Conservation (phyloP, 1,140 invertebrate species). For the Formica selysi region DNA sequence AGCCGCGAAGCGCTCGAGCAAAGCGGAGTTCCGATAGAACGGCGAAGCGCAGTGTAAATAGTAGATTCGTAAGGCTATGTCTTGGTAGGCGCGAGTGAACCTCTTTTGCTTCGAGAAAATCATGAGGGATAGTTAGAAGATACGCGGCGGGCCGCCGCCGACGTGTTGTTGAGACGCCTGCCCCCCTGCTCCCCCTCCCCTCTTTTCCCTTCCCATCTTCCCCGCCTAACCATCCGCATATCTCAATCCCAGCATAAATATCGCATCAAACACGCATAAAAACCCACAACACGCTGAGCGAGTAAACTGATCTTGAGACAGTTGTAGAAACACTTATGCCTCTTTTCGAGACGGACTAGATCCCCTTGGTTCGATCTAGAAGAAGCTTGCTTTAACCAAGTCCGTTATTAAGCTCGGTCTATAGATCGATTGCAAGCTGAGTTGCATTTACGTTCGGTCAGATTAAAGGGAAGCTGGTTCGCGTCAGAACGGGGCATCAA, state of each 20-base stretch:
- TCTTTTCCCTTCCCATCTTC: constrained; percentile 63
- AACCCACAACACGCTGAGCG: constrained; percentile 35
- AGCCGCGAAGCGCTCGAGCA: constrained; percentile 28
- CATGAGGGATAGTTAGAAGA: constrained; percentile 63
- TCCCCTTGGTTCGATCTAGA: background rate
- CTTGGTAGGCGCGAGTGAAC: constrained; percentile 67
- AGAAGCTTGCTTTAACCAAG: constrained; percentile 4
- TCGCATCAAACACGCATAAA: constrained; percentile 60
- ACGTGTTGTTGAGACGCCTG: constrained; percentile 82
- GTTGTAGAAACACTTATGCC: constrained; percentile 52
- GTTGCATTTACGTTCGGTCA: background rate
- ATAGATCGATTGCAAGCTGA: background rate
- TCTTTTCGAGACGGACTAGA: constrained; percentile 32
- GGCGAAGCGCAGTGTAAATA: constrained; percentile 68
- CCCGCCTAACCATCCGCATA: constrained; percentile 47
- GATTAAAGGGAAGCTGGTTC: constrained; percentile 35
- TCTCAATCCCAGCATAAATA: constrained; percentile 57
- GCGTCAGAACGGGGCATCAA: constrained; percentile 2
- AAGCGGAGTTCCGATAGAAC: constrained; percentile 54
- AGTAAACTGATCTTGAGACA: constrained; percentile 56
- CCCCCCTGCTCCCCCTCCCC: constrained; percentile 66
- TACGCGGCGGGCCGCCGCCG: constrained; percentile 78
- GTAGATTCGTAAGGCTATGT: constrained; percentile 72
- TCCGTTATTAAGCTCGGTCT: background rate
- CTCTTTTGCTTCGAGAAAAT: constrained; percentile 65